Conservation (phyloP, 2,113 vertebrate genomes). For the Excalfactoria chinensis region DNA sequence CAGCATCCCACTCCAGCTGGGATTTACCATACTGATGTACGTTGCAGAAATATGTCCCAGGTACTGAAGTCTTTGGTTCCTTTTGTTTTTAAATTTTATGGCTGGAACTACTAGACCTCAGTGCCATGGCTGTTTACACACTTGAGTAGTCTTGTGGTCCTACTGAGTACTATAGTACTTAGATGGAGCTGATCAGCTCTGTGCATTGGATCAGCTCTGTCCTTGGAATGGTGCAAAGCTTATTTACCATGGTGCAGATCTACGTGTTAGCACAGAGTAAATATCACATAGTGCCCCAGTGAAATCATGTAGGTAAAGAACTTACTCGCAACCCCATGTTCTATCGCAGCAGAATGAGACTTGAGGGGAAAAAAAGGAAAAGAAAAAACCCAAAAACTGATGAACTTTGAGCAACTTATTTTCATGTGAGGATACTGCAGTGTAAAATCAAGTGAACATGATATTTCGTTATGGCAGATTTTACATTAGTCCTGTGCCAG, state of each 20-base stretch:
- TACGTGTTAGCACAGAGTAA: not conserved
- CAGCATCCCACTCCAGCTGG: not conserved
- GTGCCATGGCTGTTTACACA: not conserved
- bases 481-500: not conserved
- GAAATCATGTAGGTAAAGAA: not conserved
- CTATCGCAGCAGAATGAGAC: not conserved
- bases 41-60: not conserved
- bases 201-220: not conserved
- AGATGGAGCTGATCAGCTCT: not conserved
- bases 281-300: not conserved
- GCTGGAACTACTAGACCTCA: not conserved
- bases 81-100: not conserved
- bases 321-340: not conserved
- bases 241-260: not conserved
- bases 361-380: not conserved
- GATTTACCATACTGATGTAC: not conserved
- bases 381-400: not conserved
- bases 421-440: not conserved
- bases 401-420: not conserved
- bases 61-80: not conserved
- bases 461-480: not conserved
- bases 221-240: not conserved
- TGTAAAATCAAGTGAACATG: not conserved
- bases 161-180: not conserved
- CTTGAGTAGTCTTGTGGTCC: not conserved